Conservation (phyloP, 2,888 invertebrate genomes). For the Teleogryllus oceanicus region DNA sequence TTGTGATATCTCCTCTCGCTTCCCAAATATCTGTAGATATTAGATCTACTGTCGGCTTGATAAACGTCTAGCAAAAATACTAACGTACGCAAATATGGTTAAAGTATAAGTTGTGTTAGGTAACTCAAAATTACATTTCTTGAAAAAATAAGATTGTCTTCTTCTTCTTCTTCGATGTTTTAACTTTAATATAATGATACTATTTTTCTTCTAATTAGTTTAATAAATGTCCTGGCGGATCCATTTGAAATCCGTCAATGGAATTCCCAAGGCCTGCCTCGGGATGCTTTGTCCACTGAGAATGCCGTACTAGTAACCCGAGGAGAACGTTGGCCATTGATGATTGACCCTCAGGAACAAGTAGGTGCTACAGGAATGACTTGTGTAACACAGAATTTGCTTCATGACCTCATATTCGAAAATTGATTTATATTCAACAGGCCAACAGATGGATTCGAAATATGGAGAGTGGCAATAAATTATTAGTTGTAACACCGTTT, state of each 20-base stretch:
- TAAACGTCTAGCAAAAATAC: too few species aligned
- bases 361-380: constrained; percentile 46
- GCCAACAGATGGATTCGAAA: constrained; percentile 90
- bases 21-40: too few species aligned
- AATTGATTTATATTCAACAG: constrained; percentile 45
- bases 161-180: constrained; percentile 23
- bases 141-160: not conserved
- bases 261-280: constrained; percentile 85
- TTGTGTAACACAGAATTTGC: not conserved
- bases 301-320: constrained; percentile 86
- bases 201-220: constrained; percentile 51
- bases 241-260: constrained; percentile 83
- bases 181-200: constrained; percentile 43
- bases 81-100: too few species aligned
- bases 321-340: constrained; percentile 80
- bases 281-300: constrained; percentile 84
- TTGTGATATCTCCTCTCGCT: too few species aligned
- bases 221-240: constrained; percentile 71
- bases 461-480: constrained; percentile 72
- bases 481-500: constrained; percentile 75
- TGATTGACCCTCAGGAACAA: constrained; percentile 95
- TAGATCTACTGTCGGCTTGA: too few species aligned
- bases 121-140: too few species aligned
- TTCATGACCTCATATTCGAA: constrained; percentile 18
- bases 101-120: too few species aligned